Conservation (phyloP, 2,113 vertebrate genomes). For the Pluvianellus socialis region DNA sequence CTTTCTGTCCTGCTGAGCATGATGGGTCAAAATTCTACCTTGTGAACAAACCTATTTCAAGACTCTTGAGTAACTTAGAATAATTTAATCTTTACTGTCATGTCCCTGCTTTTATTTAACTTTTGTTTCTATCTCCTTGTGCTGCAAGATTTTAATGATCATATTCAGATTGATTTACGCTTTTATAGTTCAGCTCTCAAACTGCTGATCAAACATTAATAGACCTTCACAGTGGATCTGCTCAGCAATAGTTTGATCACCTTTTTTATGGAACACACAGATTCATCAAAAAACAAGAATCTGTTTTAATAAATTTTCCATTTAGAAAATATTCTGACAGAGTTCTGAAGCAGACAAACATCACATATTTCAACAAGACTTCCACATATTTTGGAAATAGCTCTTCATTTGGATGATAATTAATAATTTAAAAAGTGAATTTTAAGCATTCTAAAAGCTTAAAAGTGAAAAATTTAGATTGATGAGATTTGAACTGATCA, state of each 20-base stretch:
- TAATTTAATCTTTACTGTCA: not conserved
- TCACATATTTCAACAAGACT: not conserved
- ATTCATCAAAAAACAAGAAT: not conserved
- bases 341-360: not conserved
- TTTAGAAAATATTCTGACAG: not conserved
- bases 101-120: not conserved
- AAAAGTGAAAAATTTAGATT: not conserved
- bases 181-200: not conserved
- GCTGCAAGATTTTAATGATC: not conserved
- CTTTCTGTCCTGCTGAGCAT: not conserved
- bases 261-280: not conserved
- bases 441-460: not conserved
- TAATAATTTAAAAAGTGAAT: not conserved
- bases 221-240: not conserved
- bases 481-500: not conserved
- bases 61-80: not conserved
- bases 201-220: slow-evolving; percentile 47
- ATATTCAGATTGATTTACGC: not conserved
- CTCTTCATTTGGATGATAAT: not conserved
- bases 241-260: not conserved
- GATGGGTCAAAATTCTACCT: not conserved
- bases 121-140: not conserved
- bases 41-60: not conserved
- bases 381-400: not conserved
- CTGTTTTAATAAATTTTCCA: slow-evolving; percentile 8